Base-by-base conservation (phyloP, 2,113 vertebrate species). In the Mustela nigripes region DNA sequence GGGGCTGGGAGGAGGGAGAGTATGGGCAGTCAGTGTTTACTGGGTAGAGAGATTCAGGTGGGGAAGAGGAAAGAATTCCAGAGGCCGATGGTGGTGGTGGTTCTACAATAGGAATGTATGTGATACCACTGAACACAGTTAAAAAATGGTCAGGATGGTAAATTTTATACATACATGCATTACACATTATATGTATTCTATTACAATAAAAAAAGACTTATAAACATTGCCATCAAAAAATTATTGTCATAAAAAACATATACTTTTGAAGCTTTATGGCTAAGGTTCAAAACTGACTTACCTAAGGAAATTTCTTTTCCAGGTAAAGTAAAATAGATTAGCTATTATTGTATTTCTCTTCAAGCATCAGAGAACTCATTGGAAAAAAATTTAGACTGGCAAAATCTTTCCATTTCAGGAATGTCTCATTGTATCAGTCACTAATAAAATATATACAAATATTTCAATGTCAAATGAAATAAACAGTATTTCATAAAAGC, bases 271-370 rank as follows among this genome's bases (percentile, higher is more conserved):
- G 33, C 50, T 82, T 81, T 89, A 69, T 81, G 22, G 63, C 18
- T 73, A 39, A 50, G 53, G 18, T 62, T 60, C 11, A 53, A 89
- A 89, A 81, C 45, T 62, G 9, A 62, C 22, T 73, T 36, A 84
- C 50, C 50, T 93, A 93, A 63, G 53, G 33, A 74, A 94, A 89
- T 83, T 56, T 62, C 33, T 81, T 93, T 69, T 89, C 42, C 65
- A 89, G 28, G 24, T 62, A 60, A 73, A 89, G 65, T 28, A 94
- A 87, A 87, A 45, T 45, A 80, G 71, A 39, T 19, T 62, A 76
- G 16, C 56, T 73, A 83, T 92, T 71, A 28, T 1, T 81, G 1
- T n/a, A 83, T 45, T 82, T 91, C 28, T 79, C 28, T 73, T 92
- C 53, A 73, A 92, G 53, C 53, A 63, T 53, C 31, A 74, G 42